These are phyloP conservation scores for Ephialtes manifestator DNA, from an alignment of 2,888 invertebrate species.

Conservation along the genomic window DNA sequence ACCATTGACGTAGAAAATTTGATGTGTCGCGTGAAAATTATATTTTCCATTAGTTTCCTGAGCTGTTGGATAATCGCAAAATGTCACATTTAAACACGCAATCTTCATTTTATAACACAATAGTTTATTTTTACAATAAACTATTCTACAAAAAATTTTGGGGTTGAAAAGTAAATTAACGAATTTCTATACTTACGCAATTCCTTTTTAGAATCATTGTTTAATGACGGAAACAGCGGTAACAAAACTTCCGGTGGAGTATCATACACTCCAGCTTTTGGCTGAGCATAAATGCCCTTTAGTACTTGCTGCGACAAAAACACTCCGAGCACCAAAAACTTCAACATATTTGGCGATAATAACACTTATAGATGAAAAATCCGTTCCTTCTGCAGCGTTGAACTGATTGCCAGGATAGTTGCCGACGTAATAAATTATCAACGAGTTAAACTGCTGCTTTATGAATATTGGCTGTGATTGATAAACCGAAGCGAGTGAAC, in stretches of 20 bases:
- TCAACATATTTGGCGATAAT: not conserved
- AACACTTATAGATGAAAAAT: too few relatives aligned
- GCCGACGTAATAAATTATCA: not conserved
- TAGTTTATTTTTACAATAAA: too few relatives aligned
- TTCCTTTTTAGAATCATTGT: too few relatives aligned
- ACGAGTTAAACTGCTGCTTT: not conserved
- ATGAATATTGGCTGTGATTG: too few relatives aligned
- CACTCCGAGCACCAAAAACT: conserved; percentile 1
- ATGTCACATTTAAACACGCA: not conserved
- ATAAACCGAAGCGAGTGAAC: too few relatives aligned
- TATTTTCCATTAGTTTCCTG: not conserved
- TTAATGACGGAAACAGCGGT: too few relatives aligned
- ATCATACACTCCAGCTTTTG: not conserved
- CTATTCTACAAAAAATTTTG: too few relatives aligned
- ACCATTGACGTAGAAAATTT: not conserved
- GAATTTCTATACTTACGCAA: too few relatives aligned
- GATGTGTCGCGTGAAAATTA: not conserved
- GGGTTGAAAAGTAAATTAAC: too few relatives aligned
- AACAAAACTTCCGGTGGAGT: not conserved
- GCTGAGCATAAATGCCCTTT: not conserved
- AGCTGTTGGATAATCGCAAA: not conserved
- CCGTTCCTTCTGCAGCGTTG: too few relatives aligned
- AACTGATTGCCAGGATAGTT: too few relatives aligned
- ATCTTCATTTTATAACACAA: too few relatives aligned
- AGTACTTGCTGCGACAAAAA: not conserved